These are phyloP conservation scores for Mobula hypostoma DNA, from an alignment of 2,113 vertebrate genomes.

Conservation along the genomic window DNA sequence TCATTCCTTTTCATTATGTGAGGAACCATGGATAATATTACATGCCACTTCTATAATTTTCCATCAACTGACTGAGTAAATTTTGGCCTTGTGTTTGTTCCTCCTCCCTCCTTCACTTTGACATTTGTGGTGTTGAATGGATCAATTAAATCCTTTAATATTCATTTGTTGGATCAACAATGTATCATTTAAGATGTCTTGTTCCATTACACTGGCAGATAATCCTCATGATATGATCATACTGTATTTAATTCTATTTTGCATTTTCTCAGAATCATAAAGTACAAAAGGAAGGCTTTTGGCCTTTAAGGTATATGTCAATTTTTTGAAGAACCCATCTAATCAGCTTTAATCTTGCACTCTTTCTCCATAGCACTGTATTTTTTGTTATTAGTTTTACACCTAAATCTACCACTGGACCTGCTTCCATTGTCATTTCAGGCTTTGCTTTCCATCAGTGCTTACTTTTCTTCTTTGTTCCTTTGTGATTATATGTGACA, in stretches of 20 bases:
- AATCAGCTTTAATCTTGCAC: not conserved
- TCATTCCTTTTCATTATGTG: not conserved
- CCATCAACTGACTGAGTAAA: not conserved
- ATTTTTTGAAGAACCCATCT: not conserved
- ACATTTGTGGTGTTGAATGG: slow-evolving; percentile 29
- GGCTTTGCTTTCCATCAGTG: not conserved
- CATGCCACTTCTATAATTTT: not conserved
- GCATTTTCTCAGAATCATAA: not conserved
- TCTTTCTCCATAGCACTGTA: not conserved
- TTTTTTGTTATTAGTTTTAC: not conserved
- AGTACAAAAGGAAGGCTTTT: not conserved
- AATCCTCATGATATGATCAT: not conserved
- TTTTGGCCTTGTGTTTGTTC: not conserved
- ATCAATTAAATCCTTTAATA: slow-evolving; percentile 25
- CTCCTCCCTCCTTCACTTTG: not conserved
- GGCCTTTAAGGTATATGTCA: not conserved
- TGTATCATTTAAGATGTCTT: slow-evolving; percentile 19
- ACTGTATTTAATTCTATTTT: not conserved
- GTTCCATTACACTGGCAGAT: not conserved
- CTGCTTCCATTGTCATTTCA: not conserved
- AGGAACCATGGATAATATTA: not conserved
- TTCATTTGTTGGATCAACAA: slow-evolving; percentile 31
- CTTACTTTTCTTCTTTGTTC: not conserved
- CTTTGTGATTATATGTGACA: not conserved
- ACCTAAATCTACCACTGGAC: not conserved